Percentiles rank a stretch among this genome's conserved stretches.
Evolutionary conservation across 2,797 vertebrate genomes (phyloP).

Genomic region (Craterocephalus amniculus): DNA sequence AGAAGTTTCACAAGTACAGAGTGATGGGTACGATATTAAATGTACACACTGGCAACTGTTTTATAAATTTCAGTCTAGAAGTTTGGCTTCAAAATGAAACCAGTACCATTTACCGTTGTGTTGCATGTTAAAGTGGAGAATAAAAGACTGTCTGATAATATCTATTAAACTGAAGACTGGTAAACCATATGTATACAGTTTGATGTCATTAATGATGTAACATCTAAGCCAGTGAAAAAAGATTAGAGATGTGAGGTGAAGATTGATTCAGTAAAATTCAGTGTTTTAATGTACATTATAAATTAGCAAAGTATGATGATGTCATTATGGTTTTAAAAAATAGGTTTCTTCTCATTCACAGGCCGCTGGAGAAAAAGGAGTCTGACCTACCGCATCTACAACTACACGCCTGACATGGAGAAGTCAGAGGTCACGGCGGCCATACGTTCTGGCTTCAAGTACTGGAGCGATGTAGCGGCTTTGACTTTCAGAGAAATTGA

Average conservation of each 20-base stretch:
- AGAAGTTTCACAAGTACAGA: slow-evolving; percentile 84
- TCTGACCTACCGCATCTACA: slow-evolving; percentile 88
- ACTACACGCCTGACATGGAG: slow-evolving; percentile 85
- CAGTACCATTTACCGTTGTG: no score
- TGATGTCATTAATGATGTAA: neutral
- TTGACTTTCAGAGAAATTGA: slow-evolving; percentile 86
- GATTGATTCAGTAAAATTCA: no score
- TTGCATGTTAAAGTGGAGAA: neutral
- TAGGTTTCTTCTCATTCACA: slow-evolving; percentile 44
- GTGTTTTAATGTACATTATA: no score
- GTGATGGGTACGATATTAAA: slow-evolving; percentile 81
- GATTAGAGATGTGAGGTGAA: no score
- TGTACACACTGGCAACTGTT: neutral
- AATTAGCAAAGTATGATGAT: neutral
- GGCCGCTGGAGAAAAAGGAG: slow-evolving; percentile 87
- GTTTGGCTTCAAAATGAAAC: neutral
- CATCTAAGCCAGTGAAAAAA: no score
- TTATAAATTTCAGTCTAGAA: neutral
- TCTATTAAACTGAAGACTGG: neutral
- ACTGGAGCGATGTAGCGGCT: slow-evolving; percentile 86
- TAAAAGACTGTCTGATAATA: no score
- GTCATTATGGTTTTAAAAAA: no score
- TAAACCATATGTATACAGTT: neutral
- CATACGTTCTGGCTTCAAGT: slow-evolving; percentile 85
- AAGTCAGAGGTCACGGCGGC: slow-evolving; percentile 71